Evolutionary conservation across 1,140 invertebrate genomes (phyloP).

Genomic region (Achatina immaculata): DNA sequence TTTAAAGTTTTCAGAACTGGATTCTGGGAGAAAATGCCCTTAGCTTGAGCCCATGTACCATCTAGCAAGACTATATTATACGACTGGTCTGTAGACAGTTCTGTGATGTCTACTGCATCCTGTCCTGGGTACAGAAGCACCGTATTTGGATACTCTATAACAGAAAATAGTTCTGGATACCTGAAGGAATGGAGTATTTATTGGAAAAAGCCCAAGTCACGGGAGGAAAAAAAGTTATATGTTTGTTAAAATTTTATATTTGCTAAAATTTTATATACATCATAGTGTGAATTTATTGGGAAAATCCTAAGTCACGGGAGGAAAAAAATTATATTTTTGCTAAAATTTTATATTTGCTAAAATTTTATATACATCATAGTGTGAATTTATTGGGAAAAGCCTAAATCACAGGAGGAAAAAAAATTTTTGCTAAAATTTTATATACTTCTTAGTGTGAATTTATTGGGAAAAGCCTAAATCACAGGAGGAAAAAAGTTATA

Average conservation of each 20-base stretch:
- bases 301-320: background rate
- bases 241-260: background rate
- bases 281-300: background rate
- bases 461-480: too few relatives aligned
- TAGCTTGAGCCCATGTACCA: slow-evolving; percentile 95
- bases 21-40: slow-evolving; percentile 74
- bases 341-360: background rate
- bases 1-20: slow-evolving; percentile 33
- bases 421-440: too few relatives aligned
- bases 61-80: slow-evolving; percentile 91
- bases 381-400: too few relatives aligned
- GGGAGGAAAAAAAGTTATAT: background rate
- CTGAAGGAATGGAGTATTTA: slow-evolving; percentile 70
- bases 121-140: slow-evolving; percentile 87
- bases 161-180: slow-evolving; percentile 78
- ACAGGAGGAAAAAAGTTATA: too few relatives aligned
- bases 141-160: slow-evolving; percentile 80
- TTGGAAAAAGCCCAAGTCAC: background rate
- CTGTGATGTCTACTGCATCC: slow-evolving; percentile 78
- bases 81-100: slow-evolving; percentile 63
- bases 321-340: background rate
- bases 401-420: too few relatives aligned
- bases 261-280: background rate
- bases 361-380: background rate
- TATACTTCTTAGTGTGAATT: too few relatives aligned